Conservation (phyloP, 2,797 vertebrate genomes). For the Ctenochaetus hawaiiensis region DNA sequence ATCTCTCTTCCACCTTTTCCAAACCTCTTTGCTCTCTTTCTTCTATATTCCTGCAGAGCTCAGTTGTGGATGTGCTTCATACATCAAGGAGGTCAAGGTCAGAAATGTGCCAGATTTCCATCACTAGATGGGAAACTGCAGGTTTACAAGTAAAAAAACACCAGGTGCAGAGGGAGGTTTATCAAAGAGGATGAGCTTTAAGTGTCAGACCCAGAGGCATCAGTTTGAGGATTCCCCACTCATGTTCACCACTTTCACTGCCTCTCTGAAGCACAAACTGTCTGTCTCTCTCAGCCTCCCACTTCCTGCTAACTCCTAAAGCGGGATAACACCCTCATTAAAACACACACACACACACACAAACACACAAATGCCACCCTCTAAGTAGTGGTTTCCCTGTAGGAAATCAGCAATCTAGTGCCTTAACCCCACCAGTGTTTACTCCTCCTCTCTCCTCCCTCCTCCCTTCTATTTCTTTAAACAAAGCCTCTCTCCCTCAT, state of each 20-base stretch:
- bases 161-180: conserved; percentile 33
- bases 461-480: conserved; percentile 18
- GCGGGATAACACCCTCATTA: conserved; percentile 19
- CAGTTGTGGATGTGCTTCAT: not conserved
- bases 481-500: conserved; percentile 48
- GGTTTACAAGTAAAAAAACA: not conserved
- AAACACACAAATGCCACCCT: conserved; percentile 1
- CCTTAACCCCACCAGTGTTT: conserved; percentile 45
- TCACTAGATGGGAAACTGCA: not conserved
- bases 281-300: conserved; percentile 39
- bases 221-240: conserved; percentile 34
- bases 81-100: conserved; percentile 26
- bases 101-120: not conserved
- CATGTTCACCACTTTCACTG: conserved; percentile 49
- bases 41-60: not conserved
- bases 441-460: conserved; percentile 20
- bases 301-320: conserved; percentile 56
- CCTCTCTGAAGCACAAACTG: conserved; percentile 33
- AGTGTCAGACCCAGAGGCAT: conserved; percentile 32
- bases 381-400: conserved; percentile 61
- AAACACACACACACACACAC: not conserved
- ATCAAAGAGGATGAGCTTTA: conserved; percentile 28
- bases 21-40: not conserved
- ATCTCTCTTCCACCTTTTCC: conserved; percentile 12
- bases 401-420: conserved; percentile 72